phyloP scores from a whole-genome alignment of 2,797 vertebrate genomes.

The Prunella strophiata region DNA sequence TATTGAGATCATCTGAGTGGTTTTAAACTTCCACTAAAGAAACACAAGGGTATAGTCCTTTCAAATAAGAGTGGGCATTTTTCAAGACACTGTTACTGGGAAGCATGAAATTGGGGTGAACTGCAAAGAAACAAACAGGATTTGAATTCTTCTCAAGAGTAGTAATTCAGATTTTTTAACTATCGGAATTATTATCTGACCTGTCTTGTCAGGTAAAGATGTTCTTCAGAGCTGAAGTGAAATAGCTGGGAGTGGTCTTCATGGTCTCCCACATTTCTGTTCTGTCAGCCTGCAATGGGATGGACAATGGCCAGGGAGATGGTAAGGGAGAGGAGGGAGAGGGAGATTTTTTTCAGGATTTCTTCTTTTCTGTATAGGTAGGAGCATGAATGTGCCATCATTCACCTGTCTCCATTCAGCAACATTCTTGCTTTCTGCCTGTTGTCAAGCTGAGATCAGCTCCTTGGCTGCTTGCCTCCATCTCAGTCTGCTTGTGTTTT shows the following conservation, averaged over 20 bases:
- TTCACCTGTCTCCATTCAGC: not conserved
- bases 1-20: not conserved
- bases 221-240: not conserved
- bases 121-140: not conserved
- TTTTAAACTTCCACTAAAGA: not conserved
- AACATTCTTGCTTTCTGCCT: not conserved
- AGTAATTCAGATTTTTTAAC: not conserved
- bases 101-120: not conserved
- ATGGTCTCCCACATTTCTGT: not conserved
- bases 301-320: not conserved
- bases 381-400: not conserved
- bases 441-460: not conserved
- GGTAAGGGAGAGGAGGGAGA: not conserved
- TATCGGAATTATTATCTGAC: no score
- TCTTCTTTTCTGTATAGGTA: not conserved
- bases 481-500: not conserved
- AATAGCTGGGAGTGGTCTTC: not conserved
- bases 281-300: not conserved
- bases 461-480: not conserved
- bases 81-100: not conserved
- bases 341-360: not conserved
- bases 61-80: not conserved
- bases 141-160: not conserved
- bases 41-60: not conserved
- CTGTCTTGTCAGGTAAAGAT: not conserved